Evolutionary conservation across 2,113 vertebrate genomes (phyloP).

Genomic region (Sturnira hondurensis): DNA sequence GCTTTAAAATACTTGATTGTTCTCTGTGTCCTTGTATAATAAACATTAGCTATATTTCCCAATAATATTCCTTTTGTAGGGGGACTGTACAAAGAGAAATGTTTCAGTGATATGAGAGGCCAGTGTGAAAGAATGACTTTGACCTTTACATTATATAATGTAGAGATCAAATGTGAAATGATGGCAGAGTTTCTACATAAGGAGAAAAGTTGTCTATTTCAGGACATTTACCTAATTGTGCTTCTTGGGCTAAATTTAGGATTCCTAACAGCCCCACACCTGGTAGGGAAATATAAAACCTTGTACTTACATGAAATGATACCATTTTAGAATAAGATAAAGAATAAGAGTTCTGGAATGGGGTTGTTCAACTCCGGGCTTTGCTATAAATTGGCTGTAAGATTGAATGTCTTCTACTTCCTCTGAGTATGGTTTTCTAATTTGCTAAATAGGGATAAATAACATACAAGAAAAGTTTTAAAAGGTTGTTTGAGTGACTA

Average conservation of each 20-base stretch:
- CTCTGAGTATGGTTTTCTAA: neutral
- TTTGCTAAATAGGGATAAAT: neutral
- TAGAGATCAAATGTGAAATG: neutral
- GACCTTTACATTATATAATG: neutral
- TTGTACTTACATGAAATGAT: neutral
- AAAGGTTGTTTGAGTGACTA: neutral
- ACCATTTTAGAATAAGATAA: neutral
- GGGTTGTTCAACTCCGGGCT: neutral
- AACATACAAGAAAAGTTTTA: neutral
- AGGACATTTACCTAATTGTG: neutral
- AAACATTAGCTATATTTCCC: neutral
- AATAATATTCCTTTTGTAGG: neutral
- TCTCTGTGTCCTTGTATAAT: neutral
- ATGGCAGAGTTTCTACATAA: neutral
- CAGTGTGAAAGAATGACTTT: neutral
- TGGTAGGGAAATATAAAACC: neutral
- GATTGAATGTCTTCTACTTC: neutral
- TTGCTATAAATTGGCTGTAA: neutral
- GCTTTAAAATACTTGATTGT: neutral
- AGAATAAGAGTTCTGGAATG: neutral
- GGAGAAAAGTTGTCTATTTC: neutral
- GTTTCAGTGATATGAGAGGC: neutral
- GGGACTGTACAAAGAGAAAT: neutral
- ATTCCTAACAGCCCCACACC: neutral
- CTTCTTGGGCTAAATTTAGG: neutral